Conservation (phyloP, 2,113 vertebrate species). For the Gobiocypris rarus region DNA sequence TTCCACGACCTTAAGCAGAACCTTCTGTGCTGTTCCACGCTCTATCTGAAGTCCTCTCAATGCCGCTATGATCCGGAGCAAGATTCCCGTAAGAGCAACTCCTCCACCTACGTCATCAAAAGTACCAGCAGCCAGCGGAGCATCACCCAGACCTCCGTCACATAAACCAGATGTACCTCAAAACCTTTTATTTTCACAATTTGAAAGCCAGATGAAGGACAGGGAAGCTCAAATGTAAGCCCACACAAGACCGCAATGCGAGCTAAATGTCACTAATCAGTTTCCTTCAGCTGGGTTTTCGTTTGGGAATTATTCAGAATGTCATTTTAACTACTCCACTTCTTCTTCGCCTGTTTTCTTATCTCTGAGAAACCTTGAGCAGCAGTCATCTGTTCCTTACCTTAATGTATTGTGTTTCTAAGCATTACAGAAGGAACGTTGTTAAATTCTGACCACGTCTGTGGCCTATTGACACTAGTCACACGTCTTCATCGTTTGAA, state of each 20-base stretch:
- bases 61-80: conserved; percentile 80
- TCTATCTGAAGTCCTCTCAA: conserved; percentile 77
- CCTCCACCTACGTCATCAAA: conserved; percentile 88
- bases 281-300: conserved; percentile 18
- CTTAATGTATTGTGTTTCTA: background rate
- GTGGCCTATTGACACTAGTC: background rate
- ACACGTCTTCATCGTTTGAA: background rate
- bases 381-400: background rate
- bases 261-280: conserved; percentile 7
- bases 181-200: background rate
- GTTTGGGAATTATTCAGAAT: conserved; percentile 15
- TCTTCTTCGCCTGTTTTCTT: background rate
- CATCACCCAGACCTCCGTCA: conserved; percentile 75
- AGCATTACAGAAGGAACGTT: background rate
- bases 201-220: background rate
- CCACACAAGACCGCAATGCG: background rate
- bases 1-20: conserved; percentile 86
- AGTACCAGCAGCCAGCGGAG: conserved; percentile 87
- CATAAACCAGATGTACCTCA: conserved; percentile 64
- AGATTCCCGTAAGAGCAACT: conserved; percentile 88
- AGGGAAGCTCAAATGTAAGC: background rate
- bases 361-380: background rate
- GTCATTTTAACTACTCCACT: conserved; percentile 7
- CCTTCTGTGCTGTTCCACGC: conserved; percentile 48
- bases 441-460: background rate